Percentiles rank a stretch among this genome's conserved stretches.
These are phyloP conservation scores for Indicator indicator DNA, from an alignment of 2,113 vertebrate species.

Conservation along the genomic window DNA sequence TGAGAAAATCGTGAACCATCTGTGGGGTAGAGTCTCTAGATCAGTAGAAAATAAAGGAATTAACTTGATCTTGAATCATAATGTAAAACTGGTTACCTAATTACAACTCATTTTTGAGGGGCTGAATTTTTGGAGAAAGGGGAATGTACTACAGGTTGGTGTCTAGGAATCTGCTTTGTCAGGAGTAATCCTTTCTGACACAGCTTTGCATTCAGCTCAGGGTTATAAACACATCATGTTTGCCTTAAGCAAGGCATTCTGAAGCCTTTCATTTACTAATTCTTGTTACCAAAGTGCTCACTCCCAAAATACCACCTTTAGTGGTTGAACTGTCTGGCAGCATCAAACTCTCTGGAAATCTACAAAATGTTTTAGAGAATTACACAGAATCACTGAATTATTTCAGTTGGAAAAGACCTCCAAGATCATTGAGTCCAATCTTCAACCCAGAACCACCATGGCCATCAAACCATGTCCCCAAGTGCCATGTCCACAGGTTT, in stretches of 20 bases:
- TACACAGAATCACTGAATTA: not conserved
- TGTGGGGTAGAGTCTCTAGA: not conserved
- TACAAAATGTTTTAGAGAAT: not conserved
- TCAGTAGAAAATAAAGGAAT: not conserved
- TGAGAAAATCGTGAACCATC: fast-evolving
- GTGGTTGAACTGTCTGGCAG: fast-evolving
- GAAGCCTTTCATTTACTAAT: not conserved
- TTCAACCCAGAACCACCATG: too few species aligned
- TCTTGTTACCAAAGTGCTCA: not conserved
- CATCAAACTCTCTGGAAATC: not conserved
- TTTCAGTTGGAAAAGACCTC: too few species aligned
- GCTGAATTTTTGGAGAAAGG: not conserved
- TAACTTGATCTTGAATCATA: not conserved
- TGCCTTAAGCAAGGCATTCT: not conserved
- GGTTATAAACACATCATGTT: not conserved
- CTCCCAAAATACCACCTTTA: not conserved
- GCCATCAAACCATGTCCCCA: too few species aligned
- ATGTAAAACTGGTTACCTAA: not conserved
- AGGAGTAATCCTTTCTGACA: not conserved
- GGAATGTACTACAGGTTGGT: not conserved
- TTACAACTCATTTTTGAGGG: not conserved
- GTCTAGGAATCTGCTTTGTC: not conserved
- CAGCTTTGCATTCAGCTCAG: not conserved
- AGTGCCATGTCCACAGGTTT: too few species aligned
- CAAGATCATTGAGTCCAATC: too few species aligned